A percentile compares a stretch with the other conserved stretches of the same genome.
Evolutionary conservation across 92 coral and sea anemone species (phyloP).

Genomic region (Palythoa grandiflora): DNA sequence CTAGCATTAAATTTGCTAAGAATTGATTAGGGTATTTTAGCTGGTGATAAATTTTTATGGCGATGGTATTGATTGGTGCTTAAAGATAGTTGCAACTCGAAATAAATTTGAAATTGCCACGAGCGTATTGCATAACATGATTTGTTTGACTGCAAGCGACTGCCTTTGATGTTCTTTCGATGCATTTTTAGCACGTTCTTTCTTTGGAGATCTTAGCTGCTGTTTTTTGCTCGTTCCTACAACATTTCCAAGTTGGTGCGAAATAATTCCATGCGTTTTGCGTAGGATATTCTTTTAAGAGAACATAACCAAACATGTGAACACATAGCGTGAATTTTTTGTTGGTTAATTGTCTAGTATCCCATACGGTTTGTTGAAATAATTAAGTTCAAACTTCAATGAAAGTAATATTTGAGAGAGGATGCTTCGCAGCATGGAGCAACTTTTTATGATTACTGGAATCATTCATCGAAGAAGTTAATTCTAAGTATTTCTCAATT

Average conservation of each 20-base stretch:
- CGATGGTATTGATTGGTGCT: too few relatives aligned
- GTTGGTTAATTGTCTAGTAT: background rate
- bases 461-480: conserved; percentile 2
- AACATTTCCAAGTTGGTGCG: background rate
- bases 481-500: conserved; percentile 1
- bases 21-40: too few relatives aligned
- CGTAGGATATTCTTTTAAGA: background rate
- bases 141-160: too few relatives aligned
- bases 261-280: background rate
- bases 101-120: background rate
- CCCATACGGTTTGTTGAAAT: conserved; percentile 26
- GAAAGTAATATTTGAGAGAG: background rate
- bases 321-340: background rate
- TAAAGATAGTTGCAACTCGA: background rate
- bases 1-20: too few relatives aligned
- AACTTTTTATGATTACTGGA: background rate
- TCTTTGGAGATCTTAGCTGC: background rate
- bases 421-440: conserved; percentile 21
- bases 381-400: background rate
- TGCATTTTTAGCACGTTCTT: background rate
- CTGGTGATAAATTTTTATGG: too few relatives aligned
- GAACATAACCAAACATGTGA: background rate
- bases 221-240: background rate
- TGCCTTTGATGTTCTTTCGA: background rate
- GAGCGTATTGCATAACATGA: background rate